These are phyloP conservation scores for Phoxinus dragarum DNA, from an alignment of 2,797 vertebrate species.

Conservation along the genomic window DNA sequence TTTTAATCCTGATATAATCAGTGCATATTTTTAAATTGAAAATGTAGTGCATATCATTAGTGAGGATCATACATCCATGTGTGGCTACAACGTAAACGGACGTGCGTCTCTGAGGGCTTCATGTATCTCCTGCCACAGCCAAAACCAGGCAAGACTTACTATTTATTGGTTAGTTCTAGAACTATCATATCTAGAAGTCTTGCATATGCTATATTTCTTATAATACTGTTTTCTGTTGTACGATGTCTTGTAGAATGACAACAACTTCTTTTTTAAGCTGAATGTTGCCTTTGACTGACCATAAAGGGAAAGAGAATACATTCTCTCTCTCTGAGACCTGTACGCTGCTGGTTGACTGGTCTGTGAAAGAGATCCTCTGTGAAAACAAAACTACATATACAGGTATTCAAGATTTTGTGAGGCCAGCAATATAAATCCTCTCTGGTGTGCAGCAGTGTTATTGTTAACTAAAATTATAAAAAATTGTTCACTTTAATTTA, in stretches of 20 bases:
- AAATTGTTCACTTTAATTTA: background rate
- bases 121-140: constrained; percentile 74
- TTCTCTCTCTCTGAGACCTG: constrained; percentile 67
- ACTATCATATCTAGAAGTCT: background rate
- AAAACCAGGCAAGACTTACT: constrained; percentile 60
- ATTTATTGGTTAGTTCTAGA: background rate
- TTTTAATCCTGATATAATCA: constrained; percentile 5
- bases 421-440: background rate
- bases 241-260: constrained; percentile 67
- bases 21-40: constrained; percentile 32
- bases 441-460: background rate
- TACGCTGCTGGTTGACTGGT: constrained; percentile 65
- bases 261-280: constrained; percentile 73
- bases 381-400: constrained; percentile 82
- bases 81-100: constrained; percentile 71
- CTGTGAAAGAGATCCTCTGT: constrained; percentile 76
- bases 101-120: constrained; percentile 71
- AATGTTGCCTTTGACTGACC: constrained; percentile 72
- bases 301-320: constrained; percentile 55
- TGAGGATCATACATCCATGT: constrained; percentile 57
- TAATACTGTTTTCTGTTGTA: background rate
- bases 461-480: background rate
- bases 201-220: background rate
- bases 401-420: constrained; percentile 65
- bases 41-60: constrained; percentile 58